Evolutionary conservation across 2,113 vertebrate species (phyloP).

Genomic region (Boulengeromyrus knoepffleri): DNA sequence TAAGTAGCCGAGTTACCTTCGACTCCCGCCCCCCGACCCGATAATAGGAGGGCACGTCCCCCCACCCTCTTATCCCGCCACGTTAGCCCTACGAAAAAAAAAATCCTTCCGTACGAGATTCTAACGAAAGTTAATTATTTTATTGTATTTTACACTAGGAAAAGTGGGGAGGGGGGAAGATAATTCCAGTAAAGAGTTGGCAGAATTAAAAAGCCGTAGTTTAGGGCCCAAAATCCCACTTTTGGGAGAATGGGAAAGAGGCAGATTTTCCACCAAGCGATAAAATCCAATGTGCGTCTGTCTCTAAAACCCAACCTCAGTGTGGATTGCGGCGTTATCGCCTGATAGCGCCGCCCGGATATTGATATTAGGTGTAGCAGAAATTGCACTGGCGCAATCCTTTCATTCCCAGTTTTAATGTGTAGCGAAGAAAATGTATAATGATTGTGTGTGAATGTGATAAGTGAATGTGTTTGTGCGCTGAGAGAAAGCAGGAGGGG

Average conservation of each 20-base stretch:
- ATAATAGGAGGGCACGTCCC: not conserved
- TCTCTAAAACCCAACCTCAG: not conserved
- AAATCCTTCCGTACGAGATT: not conserved
- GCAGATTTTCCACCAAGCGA: not conserved
- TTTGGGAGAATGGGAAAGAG: not conserved
- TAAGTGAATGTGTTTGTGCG: not conserved
- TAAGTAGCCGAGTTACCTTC: not conserved
- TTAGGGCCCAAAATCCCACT: not conserved
- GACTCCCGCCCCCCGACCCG: not conserved
- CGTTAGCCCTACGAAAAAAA: not conserved
- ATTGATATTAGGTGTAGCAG: not conserved
- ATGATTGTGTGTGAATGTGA: not conserved
- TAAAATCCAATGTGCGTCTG: not conserved
- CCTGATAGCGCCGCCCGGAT: not conserved
- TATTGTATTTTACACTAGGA: not conserved
- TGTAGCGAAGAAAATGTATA: not conserved
- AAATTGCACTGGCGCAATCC: not conserved
- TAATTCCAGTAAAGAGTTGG: not conserved
- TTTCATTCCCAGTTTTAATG: not conserved
- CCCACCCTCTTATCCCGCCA: not conserved
- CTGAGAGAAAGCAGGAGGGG: not conserved
- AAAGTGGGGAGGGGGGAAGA: not conserved
- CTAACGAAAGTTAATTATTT: not conserved
- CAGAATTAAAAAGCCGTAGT: not conserved
- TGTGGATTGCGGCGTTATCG: not conserved